Evolutionary conservation across 2,888 invertebrate genomes (phyloP).

Genomic region (Drosophila nr. medialis): DNA sequence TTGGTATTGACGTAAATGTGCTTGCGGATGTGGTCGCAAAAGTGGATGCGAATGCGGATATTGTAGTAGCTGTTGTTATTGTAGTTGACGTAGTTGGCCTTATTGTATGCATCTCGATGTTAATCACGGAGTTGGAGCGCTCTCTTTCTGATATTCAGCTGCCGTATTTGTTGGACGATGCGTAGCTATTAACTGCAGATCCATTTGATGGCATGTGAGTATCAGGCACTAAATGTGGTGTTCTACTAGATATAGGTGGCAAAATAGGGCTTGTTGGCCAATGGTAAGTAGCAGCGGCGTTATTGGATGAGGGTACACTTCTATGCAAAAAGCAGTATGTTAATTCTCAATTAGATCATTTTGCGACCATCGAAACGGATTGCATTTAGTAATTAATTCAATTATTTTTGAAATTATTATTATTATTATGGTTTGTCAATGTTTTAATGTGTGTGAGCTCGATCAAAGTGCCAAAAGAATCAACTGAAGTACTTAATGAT

Average conservation of each 20-base stretch:
- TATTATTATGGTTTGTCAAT: conserved; percentile 27
- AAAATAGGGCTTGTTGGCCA: conserved; percentile 93
- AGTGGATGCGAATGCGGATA: conserved; percentile 19
- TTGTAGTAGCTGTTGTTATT: conserved; percentile 22
- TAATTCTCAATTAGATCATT: conserved; percentile 68
- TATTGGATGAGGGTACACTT: conserved; percentile 86
- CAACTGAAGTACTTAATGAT: conserved; percentile 35
- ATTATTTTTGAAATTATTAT: conserved; percentile 4
- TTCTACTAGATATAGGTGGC: conserved; percentile 89
- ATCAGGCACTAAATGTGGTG: conserved; percentile 90
- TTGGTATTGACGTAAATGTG: conserved; percentile 37
- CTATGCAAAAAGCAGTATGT: conserved; percentile 84
- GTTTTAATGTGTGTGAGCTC: conserved; percentile 57
- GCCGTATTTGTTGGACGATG: conserved; percentile 85
- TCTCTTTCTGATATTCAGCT: conserved; percentile 85
- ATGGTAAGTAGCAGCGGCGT: conserved; percentile 88
- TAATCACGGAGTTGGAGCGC: conserved; percentile 81
- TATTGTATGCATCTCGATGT: conserved; percentile 79
- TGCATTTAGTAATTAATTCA: conserved; percentile 10
- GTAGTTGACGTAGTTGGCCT: conserved; percentile 41
- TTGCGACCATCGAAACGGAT: conserved; percentile 15
- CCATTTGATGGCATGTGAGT: conserved; percentile 86
- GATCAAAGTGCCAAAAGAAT: conserved; percentile 46
- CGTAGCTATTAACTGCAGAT: conserved; percentile 85
- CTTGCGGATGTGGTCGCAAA: conserved; percentile 23